Conservation (phyloP, 23 tunicate genomes). For the Botrylloides violaceus region DNA sequence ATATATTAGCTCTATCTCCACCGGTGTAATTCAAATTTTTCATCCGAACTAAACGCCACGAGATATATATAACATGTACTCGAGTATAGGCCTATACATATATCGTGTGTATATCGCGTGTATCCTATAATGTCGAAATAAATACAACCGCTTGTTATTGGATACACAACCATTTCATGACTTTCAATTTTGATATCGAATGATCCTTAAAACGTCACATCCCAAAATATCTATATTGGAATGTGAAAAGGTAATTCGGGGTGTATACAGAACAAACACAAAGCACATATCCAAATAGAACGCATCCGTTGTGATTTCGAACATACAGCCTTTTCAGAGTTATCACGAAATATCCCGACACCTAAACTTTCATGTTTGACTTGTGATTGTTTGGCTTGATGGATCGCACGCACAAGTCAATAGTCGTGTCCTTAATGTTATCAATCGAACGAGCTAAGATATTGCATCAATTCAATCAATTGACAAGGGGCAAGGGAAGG, state of each 20-base stretch:
- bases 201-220: neutral
- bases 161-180: neutral
- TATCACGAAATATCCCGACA: neutral
- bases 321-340: neutral
- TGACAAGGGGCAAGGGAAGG: too few relatives aligned
- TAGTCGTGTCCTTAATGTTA: too few relatives aligned
- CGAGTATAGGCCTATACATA: too few relatives aligned
- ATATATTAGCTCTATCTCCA: too few relatives aligned
- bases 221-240: neutral
- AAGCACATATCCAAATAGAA: neutral
- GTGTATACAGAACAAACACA: neutral
- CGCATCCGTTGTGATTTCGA: neutral
- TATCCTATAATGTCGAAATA: neutral
- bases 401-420: too few relatives aligned
- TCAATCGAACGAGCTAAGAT: too few relatives aligned
- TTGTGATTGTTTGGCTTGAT: neutral
- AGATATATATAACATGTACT: too few relatives aligned
- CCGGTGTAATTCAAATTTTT: too few relatives aligned
- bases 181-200: neutral
- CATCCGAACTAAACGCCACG: too few relatives aligned
- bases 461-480: too few relatives aligned
- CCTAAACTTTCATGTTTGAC: neutral
- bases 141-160: neutral
- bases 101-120: too few relatives aligned
- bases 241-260: neutral